Evolutionary conservation across 2,797 vertebrate genomes (phyloP).

Genomic region (Huso huso): DNA sequence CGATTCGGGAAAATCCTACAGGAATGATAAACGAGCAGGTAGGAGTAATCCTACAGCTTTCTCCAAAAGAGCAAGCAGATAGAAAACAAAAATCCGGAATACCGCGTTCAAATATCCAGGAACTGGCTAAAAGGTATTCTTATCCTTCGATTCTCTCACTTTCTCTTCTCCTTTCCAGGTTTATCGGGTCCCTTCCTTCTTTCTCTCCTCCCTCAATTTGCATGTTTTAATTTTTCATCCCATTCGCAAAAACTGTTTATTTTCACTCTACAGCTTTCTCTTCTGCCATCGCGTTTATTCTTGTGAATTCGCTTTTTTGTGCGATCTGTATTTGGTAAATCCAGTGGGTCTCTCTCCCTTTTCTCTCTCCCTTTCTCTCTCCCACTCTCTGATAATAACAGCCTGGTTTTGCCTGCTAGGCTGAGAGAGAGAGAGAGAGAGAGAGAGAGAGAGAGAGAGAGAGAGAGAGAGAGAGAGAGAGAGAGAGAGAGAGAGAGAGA

Average conservation of each 20-base stretch:
- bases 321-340: background rate
- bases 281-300: background rate
- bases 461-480: background rate
- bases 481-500: background rate
- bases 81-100: too few relatives aligned
- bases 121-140: too few relatives aligned
- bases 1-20: too few relatives aligned
- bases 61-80: too few relatives aligned
- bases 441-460: background rate
- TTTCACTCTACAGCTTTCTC: background rate
- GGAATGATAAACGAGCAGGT: too few relatives aligned
- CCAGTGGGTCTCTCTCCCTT: constrained; percentile 2
- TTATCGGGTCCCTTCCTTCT: too few relatives aligned
- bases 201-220: too few relatives aligned
- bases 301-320: background rate
- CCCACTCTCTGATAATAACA: background rate
- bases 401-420: background rate
- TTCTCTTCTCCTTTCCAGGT: too few relatives aligned
- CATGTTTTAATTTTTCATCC: too few relatives aligned
- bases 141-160: too few relatives aligned
- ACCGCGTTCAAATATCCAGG: too few relatives aligned
- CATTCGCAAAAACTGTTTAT: background rate
- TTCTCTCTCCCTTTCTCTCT: constrained; percentile 7
- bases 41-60: too few relatives aligned
- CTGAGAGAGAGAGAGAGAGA: constrained; percentile 1